Conservation (phyloP, 2,797 vertebrate genomes). For the Myripristis jacobus region DNA sequence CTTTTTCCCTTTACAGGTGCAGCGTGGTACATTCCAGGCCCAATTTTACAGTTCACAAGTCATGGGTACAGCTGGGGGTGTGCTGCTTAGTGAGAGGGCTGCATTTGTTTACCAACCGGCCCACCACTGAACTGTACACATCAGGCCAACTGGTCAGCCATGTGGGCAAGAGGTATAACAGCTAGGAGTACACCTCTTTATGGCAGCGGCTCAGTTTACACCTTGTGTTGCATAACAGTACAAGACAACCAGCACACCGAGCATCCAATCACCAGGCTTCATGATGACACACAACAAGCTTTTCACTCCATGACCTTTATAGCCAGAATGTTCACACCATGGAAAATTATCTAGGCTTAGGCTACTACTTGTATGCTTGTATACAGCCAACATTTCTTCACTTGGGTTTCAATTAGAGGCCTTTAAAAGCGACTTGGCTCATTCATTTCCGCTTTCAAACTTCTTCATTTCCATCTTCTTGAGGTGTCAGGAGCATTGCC, state of each 20-base stretch:
- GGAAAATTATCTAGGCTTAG: conserved; percentile 34
- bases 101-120: conserved; percentile 64
- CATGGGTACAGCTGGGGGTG: conserved; percentile 52
- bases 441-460: conserved; percentile 43
- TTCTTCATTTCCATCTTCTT: conserved; percentile 29
- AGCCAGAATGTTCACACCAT: conserved; percentile 35
- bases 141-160: conserved; percentile 58
- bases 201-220: conserved; percentile 69
- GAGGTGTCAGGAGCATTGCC: conserved; percentile 28
- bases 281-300: conserved; percentile 52
- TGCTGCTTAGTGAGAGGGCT: conserved; percentile 44
- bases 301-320: conserved; percentile 53
- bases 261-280: conserved; percentile 38
- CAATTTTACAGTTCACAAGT: conserved; percentile 61
- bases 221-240: conserved; percentile 67
- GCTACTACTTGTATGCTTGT: conserved; percentile 32
- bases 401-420: conserved; percentile 35
- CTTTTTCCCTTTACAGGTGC: conserved; percentile 51
- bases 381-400: conserved; percentile 32
- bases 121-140: conserved; percentile 42
- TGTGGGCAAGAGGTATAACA: conserved; percentile 52
- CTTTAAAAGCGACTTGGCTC: conserved; percentile 45
- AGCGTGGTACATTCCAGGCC: conserved; percentile 58
- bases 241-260: conserved; percentile 33
- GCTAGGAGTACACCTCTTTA: conserved; percentile 66